Evolutionary conservation across 1,140 invertebrate species (phyloP).

Genomic region (Sogatella furcifera): DNA sequence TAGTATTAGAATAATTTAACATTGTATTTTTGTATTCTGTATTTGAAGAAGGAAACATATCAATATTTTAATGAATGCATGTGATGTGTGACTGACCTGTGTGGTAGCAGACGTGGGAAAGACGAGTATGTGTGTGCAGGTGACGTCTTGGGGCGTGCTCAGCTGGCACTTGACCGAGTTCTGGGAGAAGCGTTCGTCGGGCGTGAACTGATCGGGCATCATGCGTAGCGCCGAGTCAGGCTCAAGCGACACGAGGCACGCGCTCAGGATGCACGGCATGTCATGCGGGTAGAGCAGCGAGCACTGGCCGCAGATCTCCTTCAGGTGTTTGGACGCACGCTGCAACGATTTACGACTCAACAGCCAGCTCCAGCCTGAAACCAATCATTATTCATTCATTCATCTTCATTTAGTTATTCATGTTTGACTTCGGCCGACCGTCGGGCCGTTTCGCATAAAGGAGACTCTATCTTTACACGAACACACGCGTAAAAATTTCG

Average conservation of each 20-base stretch:
- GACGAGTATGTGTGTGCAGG: slow-evolving; percentile 95
- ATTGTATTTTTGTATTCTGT: too few relatives aligned
- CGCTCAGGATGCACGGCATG: slow-evolving; percentile 85
- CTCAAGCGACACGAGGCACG: slow-evolving; percentile 93
- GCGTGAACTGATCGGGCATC: slow-evolving; percentile 89
- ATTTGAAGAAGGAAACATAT: too few relatives aligned
- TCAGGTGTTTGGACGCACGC: slow-evolving; percentile 75
- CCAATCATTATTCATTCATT: slow-evolving; percentile 10
- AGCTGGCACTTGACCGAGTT: slow-evolving; percentile 72
- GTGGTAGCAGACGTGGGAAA: slow-evolving; percentile 97
- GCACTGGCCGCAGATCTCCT: slow-evolving; percentile 86
- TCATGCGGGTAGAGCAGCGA: slow-evolving; percentile 64
- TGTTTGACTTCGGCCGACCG: too few relatives aligned
- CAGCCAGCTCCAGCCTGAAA: slow-evolving; percentile 81
- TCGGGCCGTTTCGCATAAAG: too few relatives aligned
- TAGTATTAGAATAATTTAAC: too few relatives aligned
- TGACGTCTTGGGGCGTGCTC: slow-evolving; percentile 86
- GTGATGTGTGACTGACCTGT: slow-evolving; percentile 53
- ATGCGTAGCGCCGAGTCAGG: slow-evolving; percentile 86
- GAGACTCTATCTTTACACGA: too few relatives aligned
- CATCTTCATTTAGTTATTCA: too few relatives aligned
- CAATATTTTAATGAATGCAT: too few relatives aligned
- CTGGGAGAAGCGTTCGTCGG: slow-evolving; percentile 82
- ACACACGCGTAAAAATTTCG: too few relatives aligned
- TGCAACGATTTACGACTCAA: slow-evolving; percentile 83